Percentiles rank a stretch among this genome's conserved stretches.
These are phyloP conservation scores for Drosophila demipolita DNA, from an alignment of 2,888 invertebrate genomes.

Conservation along the genomic window DNA sequence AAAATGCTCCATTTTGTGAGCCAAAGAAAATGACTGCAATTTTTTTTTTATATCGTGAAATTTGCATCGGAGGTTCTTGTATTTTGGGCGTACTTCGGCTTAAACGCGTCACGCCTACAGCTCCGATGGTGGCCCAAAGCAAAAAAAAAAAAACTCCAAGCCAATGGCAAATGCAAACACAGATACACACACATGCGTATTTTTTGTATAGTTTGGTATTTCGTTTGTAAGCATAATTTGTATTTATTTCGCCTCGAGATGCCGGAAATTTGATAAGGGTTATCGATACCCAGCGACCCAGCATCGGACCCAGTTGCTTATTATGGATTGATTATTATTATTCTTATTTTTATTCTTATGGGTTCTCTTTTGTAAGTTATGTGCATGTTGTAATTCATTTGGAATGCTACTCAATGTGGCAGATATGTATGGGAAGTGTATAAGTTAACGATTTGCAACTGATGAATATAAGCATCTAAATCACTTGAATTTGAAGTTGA, in stretches of 20 bases:
- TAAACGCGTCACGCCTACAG: constrained; percentile 62
- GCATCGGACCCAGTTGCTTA: constrained; percentile 51
- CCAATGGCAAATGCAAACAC: constrained; percentile 31
- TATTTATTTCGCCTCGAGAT: constrained; percentile 63
- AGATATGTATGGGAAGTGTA: background rate
- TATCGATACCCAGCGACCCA: constrained; percentile 56
- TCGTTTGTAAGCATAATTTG: constrained; percentile 67
- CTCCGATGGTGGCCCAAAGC: constrained; percentile 47
- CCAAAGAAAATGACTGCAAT: constrained; percentile 66
- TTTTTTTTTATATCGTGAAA: constrained; percentile 63
- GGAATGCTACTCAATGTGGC: constrained; percentile 5
- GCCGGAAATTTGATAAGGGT: constrained; percentile 71
- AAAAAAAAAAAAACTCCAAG: background rate
- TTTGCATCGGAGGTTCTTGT: constrained; percentile 63
- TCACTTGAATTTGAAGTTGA: background rate
- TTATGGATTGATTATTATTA: constrained; percentile 39
- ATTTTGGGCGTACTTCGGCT: constrained; percentile 47
- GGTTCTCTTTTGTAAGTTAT: constrained; percentile 13
- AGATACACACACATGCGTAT: constrained; percentile 5
- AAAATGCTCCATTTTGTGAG: constrained; percentile 48
- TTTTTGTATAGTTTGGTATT: constrained; percentile 36
- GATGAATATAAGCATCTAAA: background rate
- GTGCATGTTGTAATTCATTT: constrained; percentile 50
- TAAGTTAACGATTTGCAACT: background rate
- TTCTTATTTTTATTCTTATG: background rate